phyloP scores from a whole-genome alignment of 2,113 vertebrate species.

The Empidonax alnorum region DNA sequence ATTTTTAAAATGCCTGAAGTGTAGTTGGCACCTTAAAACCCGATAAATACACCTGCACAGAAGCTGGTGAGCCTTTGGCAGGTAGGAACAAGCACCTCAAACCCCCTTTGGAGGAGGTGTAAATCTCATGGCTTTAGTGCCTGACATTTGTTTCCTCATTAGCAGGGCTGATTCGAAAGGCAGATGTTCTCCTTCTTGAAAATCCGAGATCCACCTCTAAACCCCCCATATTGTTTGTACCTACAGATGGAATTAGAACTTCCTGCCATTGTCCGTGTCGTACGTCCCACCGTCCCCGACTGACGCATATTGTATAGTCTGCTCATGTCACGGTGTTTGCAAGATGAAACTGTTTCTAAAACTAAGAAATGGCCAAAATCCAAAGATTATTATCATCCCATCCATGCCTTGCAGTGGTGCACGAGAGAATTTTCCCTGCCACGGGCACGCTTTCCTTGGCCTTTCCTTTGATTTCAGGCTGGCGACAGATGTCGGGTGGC shows the following conservation, averaged over 20 bases:
- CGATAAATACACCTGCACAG: background rate
- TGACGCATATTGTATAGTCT: slow-evolving; percentile 74
- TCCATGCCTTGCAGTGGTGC: slow-evolving; percentile 10
- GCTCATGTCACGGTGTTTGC: slow-evolving; percentile 46
- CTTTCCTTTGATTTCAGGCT: background rate
- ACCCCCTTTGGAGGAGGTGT: background rate
- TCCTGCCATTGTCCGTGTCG: slow-evolving; percentile 79
- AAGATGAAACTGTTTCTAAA: slow-evolving; percentile 43
- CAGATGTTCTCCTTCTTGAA: slow-evolving; percentile 75
- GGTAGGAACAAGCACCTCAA: background rate
- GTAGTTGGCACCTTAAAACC: background rate
- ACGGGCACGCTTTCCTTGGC: background rate
- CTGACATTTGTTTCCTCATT: slow-evolving; percentile 30
- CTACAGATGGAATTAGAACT: slow-evolving; percentile 77
- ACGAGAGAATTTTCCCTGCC: slow-evolving; percentile 14
- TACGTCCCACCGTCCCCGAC: slow-evolving; percentile 65
- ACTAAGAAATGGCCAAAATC: slow-evolving; percentile 39
- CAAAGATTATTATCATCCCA: slow-evolving; percentile 68
- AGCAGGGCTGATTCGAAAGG: slow-evolving; percentile 59
- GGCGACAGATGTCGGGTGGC: background rate
- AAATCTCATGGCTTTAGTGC: slow-evolving; percentile 20
- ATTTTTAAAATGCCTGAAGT: background rate
- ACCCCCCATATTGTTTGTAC: slow-evolving; percentile 77
- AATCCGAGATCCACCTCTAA: slow-evolving; percentile 18
- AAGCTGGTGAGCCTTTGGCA: background rate